Evolutionary conservation across 2,888 invertebrate genomes (phyloP), one percentile per base, ranked within the genome.

Genomic region (Tortrix viridana): DNA sequence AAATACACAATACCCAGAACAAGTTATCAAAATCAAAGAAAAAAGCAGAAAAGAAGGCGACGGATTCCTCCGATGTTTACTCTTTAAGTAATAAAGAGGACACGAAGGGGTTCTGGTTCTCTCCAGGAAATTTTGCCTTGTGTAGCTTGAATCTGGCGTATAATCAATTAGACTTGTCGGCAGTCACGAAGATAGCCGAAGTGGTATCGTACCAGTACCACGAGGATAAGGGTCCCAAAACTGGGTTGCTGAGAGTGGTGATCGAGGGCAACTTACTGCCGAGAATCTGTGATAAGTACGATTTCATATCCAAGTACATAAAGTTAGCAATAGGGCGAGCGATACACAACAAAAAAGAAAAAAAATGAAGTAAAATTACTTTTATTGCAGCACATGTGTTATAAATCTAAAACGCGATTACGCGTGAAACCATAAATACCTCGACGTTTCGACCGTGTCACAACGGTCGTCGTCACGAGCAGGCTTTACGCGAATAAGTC

Each of bases 61-160:
- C n/a, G n/a, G n/a, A n/a, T n/a, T n/a, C n/a, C n/a, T n/a, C n/a
- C n/a, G 32, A 32, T 32, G 1, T 32, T 32, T 32, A 12, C 32
- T 12, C 3, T 3, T 14, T 2, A 5, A 16, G n/a, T 0, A 65
- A 73, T 44, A 56, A 18, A n/a, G 37, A 75, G 2, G 48, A 69
- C 5, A 49, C 65, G 62, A 63, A 78, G 16, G 71, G 67, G 16
- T 19, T 61, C 22, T 19, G 47, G 22, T 76, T 74, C 65, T 74
- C 70, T 18, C 70, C 66, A 20, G 86, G 87, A 7, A 87, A 87
- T 68, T 67, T 82, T 2, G 63, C 58, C 22, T 67, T 87, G 5
- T 78, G 79, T 64, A 85, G 75, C 18, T 65, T 87, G 19, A 86
- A 87, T 70, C 50, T 87, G 9, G 78, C 81, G 0, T 85, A 79